Conservation (phyloP, 1,140 invertebrate genomes). For the Pomacea maculata region DNA sequence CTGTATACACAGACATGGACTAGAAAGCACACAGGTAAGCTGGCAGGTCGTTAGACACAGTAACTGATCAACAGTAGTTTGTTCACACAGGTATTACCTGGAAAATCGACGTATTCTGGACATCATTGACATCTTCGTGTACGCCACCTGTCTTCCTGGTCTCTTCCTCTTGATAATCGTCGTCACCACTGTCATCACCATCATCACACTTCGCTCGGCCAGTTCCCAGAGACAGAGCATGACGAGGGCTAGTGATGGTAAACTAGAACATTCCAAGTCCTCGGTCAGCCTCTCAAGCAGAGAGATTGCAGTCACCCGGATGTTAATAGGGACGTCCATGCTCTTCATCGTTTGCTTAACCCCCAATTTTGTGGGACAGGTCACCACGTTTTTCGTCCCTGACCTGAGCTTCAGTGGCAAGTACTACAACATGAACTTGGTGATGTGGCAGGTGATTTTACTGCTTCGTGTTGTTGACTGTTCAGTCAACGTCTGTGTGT, state of each 20-base stretch:
- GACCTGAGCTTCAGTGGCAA: constrained; percentile 22
- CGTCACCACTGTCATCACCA: background rate
- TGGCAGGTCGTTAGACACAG: no score
- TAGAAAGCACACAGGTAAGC: no score
- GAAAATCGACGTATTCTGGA: background rate
- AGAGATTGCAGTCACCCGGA: background rate
- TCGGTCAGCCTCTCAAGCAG: no score
- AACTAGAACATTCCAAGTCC: no score
- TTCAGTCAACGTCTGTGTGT: constrained; percentile 18
- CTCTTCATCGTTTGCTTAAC: constrained; percentile 4
- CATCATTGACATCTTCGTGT: background rate
- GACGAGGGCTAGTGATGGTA: no score
- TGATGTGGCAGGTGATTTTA: constrained; percentile 13
- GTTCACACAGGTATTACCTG: background rate
- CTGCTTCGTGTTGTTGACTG: constrained; percentile 13
- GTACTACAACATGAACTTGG: constrained; percentile 17
- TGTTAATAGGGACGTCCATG: background rate
- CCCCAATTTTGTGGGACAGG: background rate
- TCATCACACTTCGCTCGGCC: background rate
- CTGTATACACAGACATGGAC: no score
- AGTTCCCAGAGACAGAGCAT: background rate
- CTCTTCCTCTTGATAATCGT: background rate
- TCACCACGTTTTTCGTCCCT: constrained; percentile 12
- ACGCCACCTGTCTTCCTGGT: background rate
- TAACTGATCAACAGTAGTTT: background rate